Conservation (phyloP, 1,140 invertebrate species). For the Vollenhovia emeryi region DNA sequence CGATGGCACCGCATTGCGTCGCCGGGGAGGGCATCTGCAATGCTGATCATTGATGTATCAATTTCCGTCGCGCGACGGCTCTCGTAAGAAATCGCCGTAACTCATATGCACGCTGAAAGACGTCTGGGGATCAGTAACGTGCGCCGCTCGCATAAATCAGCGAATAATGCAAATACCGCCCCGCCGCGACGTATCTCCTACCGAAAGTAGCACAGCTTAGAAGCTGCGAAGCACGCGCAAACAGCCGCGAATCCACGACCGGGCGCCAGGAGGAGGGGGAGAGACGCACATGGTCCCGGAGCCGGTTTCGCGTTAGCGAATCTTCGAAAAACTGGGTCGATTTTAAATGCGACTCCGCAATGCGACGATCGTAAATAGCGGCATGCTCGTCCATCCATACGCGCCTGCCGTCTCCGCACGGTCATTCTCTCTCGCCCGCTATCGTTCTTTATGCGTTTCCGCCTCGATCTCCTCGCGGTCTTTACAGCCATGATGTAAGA, state of each 20-base stretch:
- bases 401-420: slow-evolving; percentile 33
- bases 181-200: slow-evolving; percentile 29
- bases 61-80: slow-evolving; percentile 46
- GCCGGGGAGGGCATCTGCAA: slow-evolving; percentile 43
- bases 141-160: slow-evolving; percentile 34
- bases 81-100: slow-evolving; percentile 47
- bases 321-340: slow-evolving; percentile 67
- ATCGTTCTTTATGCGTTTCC: not conserved
- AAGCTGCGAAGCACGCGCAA: not conserved
- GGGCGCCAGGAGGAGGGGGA: not conserved
- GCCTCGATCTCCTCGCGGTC: not conserved
- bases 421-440: not conserved
- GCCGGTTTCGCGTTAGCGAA: slow-evolving; percentile 43
- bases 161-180: slow-evolving; percentile 60
- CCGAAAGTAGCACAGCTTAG: slow-evolving; percentile 39
- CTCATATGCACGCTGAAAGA: slow-evolving; percentile 50
- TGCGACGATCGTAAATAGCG: slow-evolving; percentile 76
- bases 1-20: slow-evolving; percentile 45
- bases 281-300: slow-evolving; percentile 12
- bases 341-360: slow-evolving; percentile 73
- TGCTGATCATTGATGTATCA: slow-evolving; percentile 58
- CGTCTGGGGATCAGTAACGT: slow-evolving; percentile 23
- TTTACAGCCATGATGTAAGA: no score
- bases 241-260: slow-evolving; percentile 11
- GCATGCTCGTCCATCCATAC: slow-evolving; percentile 47